Evolutionary conservation across 2,113 vertebrate genomes (phyloP).

Genomic region (Hemicordylus capensis): DNA sequence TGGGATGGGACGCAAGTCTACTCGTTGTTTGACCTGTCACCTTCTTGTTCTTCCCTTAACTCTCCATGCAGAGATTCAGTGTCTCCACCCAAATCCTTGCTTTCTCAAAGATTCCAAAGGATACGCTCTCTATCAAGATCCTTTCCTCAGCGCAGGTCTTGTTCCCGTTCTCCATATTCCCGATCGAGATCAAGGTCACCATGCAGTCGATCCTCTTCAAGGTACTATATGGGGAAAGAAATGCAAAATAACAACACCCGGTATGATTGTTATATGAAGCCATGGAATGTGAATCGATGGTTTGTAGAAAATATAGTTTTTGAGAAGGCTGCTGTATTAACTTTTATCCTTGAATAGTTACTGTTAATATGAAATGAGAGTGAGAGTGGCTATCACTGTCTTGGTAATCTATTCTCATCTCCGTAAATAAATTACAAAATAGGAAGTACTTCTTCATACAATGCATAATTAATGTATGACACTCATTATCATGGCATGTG

Average conservation of each 20-base stretch:
- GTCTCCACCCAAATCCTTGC: slow-evolving; percentile 90
- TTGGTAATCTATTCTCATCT: slow-evolving; percentile 50
- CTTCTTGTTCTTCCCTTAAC: slow-evolving; percentile 93
- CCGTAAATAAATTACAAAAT: slow-evolving; percentile 42
- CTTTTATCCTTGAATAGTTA: slow-evolving; percentile 57
- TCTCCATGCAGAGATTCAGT: slow-evolving; percentile 93
- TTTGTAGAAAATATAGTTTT: slow-evolving; percentile 54
- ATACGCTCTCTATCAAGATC: slow-evolving; percentile 82
- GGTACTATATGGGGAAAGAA: slow-evolving; percentile 78
- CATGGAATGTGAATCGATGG: slow-evolving; percentile 14
- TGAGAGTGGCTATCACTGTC: slow-evolving; percentile 47
- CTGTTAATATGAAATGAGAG: slow-evolving; percentile 55
- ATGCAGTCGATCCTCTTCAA: slow-evolving; percentile 88
- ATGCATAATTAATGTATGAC: not conserved
- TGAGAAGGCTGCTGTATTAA: slow-evolving; percentile 58
- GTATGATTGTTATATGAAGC: too few species aligned
- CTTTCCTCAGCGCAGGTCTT: slow-evolving; percentile 86
- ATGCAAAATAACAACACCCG: not conserved
- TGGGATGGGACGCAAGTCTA: slow-evolving; percentile 94
- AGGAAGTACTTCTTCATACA: not conserved
- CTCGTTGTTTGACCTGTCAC: slow-evolving; percentile 92
- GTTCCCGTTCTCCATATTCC: slow-evolving; percentile 88
- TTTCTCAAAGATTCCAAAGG: slow-evolving; percentile 89
- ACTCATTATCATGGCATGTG: not conserved
- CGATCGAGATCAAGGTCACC: slow-evolving; percentile 94